phyloP scores from a whole-genome alignment of 2,888 invertebrate genomes.

The Tuta absoluta region DNA sequence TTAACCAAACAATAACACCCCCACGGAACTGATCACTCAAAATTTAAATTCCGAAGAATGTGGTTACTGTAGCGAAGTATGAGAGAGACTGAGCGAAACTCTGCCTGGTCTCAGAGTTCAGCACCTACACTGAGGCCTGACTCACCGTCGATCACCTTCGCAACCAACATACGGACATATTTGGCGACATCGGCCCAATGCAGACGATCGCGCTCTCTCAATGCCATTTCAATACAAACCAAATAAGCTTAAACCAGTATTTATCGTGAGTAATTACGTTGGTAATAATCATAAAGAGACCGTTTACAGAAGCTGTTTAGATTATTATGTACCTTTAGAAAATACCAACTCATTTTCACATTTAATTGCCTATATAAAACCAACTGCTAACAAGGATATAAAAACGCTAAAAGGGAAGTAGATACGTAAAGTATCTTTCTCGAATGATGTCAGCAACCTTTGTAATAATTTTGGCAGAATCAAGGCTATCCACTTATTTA shows the following conservation, averaged over 20 bases:
- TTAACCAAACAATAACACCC: slow-evolving; percentile 26
- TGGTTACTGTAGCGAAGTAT: slow-evolving; percentile 45
- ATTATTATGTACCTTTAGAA: not conserved
- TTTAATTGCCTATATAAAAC: not conserved
- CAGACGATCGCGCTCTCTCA: slow-evolving; percentile 40
- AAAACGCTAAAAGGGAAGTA: slow-evolving; percentile 3
- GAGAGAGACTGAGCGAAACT: slow-evolving; percentile 58
- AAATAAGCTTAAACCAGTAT: slow-evolving; percentile 19
- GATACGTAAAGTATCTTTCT: not conserved
- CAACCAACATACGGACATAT: slow-evolving; percentile 68
- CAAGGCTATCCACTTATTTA: slow-evolving; percentile 7
- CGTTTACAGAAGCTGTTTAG: slow-evolving; percentile 1
- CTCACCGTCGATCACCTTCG: slow-evolving; percentile 76
- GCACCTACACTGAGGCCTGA: slow-evolving; percentile 65
- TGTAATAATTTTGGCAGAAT: not conserved
- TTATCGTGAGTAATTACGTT: slow-evolving; percentile 4
- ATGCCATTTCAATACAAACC: slow-evolving; percentile 27
- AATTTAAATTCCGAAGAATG: slow-evolving; percentile 12
- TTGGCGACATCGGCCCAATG: slow-evolving; percentile 72
- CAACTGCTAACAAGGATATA: not conserved
- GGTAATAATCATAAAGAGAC: slow-evolving; percentile 4
- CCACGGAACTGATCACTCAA: slow-evolving; percentile 16
- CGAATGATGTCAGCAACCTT: slow-evolving; percentile 11
- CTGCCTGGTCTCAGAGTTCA: slow-evolving; percentile 52
- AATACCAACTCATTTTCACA: not conserved